These are phyloP conservation scores for Talpa occidentalis DNA, from an alignment of 2,113 vertebrate species.

Conservation along the genomic window DNA sequence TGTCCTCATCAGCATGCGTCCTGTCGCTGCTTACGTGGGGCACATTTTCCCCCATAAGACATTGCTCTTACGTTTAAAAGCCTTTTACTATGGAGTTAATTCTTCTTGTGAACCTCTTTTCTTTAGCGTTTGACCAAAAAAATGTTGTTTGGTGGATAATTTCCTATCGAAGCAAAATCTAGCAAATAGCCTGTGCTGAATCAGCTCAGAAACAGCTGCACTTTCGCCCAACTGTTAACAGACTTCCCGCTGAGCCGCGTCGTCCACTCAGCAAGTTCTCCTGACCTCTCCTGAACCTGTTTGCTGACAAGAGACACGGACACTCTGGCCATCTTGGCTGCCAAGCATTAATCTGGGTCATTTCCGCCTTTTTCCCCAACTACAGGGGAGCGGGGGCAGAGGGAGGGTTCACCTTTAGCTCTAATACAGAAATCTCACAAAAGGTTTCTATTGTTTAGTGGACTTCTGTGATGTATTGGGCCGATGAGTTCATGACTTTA, in stretches of 20 bases:
- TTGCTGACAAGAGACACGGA: background rate
- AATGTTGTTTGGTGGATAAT: background rate
- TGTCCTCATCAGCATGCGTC: background rate
- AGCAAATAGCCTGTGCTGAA: background rate
- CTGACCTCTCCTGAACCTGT: background rate
- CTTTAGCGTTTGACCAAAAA: background rate
- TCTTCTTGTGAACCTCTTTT: background rate
- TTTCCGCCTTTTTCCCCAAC: background rate
- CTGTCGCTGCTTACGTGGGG: background rate
- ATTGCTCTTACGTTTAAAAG: background rate
- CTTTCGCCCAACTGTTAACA: background rate
- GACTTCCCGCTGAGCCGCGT: background rate
- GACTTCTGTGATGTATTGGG: background rate
- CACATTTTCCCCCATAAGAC: background rate
- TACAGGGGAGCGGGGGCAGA: background rate
- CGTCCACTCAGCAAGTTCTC: background rate
- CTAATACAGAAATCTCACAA: background rate
- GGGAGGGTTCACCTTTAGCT: background rate
- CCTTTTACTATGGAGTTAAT: background rate
- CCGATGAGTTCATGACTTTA: background rate
- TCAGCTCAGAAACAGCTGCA: constrained; percentile 50
- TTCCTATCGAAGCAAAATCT: background rate
- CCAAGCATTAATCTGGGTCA: background rate
- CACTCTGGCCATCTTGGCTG: background rate
- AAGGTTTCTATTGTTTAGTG: background rate